A percentile compares a stretch with the other conserved stretches of the same genome.
phyloP scores from a whole-genome alignment of 2,888 invertebrate species.

The Rosalia funebris region DNA sequence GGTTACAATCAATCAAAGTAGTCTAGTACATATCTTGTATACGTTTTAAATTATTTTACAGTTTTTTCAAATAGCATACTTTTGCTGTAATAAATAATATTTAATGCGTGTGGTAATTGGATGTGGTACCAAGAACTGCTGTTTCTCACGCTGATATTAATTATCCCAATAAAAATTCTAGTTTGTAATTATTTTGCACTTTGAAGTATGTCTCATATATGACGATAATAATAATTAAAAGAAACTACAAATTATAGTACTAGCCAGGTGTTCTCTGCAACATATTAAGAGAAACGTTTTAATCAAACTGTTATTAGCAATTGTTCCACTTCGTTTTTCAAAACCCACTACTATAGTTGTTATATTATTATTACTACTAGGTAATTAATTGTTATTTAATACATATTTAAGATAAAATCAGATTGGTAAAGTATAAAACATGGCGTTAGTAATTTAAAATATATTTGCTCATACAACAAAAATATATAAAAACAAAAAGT shows the following conservation, averaged over 20 bases:
- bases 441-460: too few species aligned
- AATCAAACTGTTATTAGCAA: not conserved
- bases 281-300: not conserved
- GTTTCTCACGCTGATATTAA: constrained; percentile 10
- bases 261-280: not conserved
- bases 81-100: not conserved
- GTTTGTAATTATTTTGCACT: constrained; percentile 1
- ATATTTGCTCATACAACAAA: too few species aligned
- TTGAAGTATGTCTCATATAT: constrained; percentile 9
- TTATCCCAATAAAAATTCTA: constrained; percentile 8
- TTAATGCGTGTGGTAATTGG: too few species aligned
- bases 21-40: not conserved
- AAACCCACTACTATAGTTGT: too few species aligned
- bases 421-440: too few species aligned
- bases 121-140: not conserved
- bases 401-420: too few species aligned
- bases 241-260: not conserved
- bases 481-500: too few species aligned
- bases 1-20: not conserved
- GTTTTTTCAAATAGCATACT: constrained; percentile 1
- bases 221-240: constrained; percentile 2
- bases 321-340: not conserved
- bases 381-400: too few species aligned
- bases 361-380: too few species aligned
- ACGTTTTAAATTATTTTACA: not conserved